A percentile compares a stretch with the other conserved stretches of the same genome.
Conservation (phyloP, 2,888 invertebrate species). For the Clistopyga incitator region DNA sequence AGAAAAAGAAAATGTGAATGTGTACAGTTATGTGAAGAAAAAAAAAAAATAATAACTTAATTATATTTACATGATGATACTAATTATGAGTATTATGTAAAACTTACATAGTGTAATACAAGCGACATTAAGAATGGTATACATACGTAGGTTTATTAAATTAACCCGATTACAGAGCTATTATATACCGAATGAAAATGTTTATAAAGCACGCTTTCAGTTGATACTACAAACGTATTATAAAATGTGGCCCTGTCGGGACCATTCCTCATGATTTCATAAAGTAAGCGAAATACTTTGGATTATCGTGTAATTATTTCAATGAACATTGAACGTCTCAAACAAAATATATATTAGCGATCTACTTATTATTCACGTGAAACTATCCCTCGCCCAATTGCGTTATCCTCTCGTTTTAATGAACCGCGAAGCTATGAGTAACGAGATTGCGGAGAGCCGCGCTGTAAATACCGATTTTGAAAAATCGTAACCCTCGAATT, state of each 20-base stretch:
- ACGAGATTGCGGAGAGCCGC: conserved; percentile 24
- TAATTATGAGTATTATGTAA: conserved; percentile 78
- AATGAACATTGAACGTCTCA: conserved; percentile 41
- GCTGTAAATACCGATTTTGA: conserved; percentile 60
- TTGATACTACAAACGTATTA: conserved; percentile 54
- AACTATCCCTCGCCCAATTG: conserved; percentile 34
- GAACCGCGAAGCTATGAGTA: conserved; percentile 14
- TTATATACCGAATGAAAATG: conserved; percentile 76
- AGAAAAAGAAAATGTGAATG: conserved; percentile 75
- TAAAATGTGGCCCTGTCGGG: conserved; percentile 23
- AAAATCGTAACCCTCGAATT: conserved; percentile 43
- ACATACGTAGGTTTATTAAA: conserved; percentile 78
- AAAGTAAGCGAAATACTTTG: conserved; percentile 36
- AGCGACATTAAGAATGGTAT: conserved; percentile 77
- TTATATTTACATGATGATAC: conserved; percentile 77
- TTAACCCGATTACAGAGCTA: conserved; percentile 77
- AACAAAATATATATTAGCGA: conserved; percentile 38
- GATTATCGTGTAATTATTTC: conserved; percentile 52
- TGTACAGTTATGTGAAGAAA: conserved; percentile 78
- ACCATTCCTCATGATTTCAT: conserved; percentile 45
- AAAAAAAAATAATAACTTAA: too few relatives aligned
- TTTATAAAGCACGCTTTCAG: conserved; percentile 72
- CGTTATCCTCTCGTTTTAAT: conserved; percentile 26
- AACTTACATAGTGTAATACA: conserved; percentile 77
- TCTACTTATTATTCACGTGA: conserved; percentile 52